Conservation (phyloP, 2,888 invertebrate genomes). For the Sceliomorpha sp. region DNA sequence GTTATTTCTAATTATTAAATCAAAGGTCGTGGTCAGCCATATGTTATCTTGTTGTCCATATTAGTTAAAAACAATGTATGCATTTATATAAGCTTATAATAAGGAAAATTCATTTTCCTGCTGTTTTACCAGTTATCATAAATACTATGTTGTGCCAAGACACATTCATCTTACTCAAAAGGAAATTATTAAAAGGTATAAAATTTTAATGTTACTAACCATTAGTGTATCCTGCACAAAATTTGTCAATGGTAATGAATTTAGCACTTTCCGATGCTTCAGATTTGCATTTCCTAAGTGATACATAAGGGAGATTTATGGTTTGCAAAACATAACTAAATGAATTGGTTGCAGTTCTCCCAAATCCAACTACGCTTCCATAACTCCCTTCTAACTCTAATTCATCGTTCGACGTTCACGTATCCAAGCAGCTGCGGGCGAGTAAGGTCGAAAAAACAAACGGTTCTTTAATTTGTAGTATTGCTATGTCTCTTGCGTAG, state of each 20-base stretch:
- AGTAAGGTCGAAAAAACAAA: conserved; percentile 66
- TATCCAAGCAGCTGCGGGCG: conserved; percentile 71
- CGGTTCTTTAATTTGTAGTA: conserved; percentile 64
- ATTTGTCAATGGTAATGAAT: conserved; percentile 74
- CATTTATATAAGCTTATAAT: conserved; percentile 5
- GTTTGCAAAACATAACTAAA: conserved; percentile 69
- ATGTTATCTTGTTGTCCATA: too few relatives aligned
- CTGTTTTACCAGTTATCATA: too few relatives aligned
- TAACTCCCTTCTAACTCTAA: conserved; percentile 61
- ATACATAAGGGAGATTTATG: conserved; percentile 70
- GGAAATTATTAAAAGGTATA: too few relatives aligned
- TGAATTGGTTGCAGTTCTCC: conserved; percentile 66
- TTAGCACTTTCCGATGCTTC: conserved; percentile 56
- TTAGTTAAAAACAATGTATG: too few relatives aligned
- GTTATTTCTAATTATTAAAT: too few relatives aligned
- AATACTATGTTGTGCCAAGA: too few relatives aligned
- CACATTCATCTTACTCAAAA: too few relatives aligned
- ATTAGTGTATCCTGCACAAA: conserved; percentile 78
- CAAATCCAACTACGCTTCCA: conserved; percentile 77
- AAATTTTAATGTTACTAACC: conserved; percentile 62
- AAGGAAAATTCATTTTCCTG: too few relatives aligned
- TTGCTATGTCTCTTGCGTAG: conserved; percentile 71
- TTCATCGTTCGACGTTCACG: conserved; percentile 56
- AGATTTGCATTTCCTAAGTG: conserved; percentile 63
- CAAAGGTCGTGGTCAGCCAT: too few relatives aligned